phyloP scores from a whole-genome alignment of 2,797 vertebrate species.

The Syngnathus rostellatus region DNA sequence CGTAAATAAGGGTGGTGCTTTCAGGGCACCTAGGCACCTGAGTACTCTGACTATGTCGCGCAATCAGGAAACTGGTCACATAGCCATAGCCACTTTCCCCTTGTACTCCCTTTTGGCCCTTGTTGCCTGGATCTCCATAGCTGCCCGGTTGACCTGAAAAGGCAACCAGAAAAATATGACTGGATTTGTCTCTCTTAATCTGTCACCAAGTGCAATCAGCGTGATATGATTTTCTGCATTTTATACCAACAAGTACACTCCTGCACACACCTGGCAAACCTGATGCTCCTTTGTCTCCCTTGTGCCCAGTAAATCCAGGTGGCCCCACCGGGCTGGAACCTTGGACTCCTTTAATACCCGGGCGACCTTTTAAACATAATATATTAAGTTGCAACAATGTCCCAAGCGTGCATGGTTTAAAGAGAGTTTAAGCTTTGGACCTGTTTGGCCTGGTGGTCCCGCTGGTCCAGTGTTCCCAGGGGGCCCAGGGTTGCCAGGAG shows the following conservation, averaged over 20 bases:
- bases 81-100: slow-evolving; percentile 32
- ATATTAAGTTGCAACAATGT: background rate
- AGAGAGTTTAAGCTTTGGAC: slow-evolving; percentile 16
- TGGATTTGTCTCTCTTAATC: background rate
- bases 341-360: slow-evolving; percentile 44
- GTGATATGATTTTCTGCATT: too few species aligned
- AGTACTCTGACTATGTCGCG: slow-evolving; percentile 84
- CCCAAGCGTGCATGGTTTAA: background rate
- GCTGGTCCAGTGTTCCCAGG: slow-evolving; percentile 35
- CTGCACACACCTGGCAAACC: slow-evolving; percentile 72
- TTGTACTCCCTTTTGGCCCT: slow-evolving; percentile 72
- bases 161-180: background rate
- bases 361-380: slow-evolving; percentile 26
- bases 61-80: slow-evolving; percentile 79
- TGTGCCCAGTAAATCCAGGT: slow-evolving; percentile 77
- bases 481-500: slow-evolving; percentile 63
- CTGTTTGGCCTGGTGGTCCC: slow-evolving; percentile 42
- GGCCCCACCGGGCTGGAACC: slow-evolving; percentile 64
- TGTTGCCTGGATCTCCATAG: slow-evolving; percentile 71
- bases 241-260: background rate
- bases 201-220: background rate
- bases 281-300: slow-evolving; percentile 76
- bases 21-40: slow-evolving; percentile 73
- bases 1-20: slow-evolving; percentile 73
- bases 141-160: slow-evolving; percentile 59